Evolutionary conservation across 1,140 invertebrate genomes (phyloP).

Genomic region (Pinna nobilis): DNA sequence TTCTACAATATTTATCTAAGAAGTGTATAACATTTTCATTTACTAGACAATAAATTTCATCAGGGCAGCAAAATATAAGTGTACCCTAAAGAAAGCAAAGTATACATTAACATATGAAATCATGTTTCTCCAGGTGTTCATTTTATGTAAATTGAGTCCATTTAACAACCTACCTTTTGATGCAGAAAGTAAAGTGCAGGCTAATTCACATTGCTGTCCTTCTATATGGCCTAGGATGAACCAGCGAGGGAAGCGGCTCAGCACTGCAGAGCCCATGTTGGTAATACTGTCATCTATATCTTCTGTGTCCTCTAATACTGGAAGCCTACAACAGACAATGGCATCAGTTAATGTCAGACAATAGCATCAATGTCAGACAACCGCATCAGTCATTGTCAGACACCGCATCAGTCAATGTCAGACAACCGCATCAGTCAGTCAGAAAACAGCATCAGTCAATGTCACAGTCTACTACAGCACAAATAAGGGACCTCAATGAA

Average conservation of each 20-base stretch:
- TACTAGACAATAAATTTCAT: too few relatives aligned
- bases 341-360: conserved; percentile 1
- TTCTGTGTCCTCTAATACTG: conserved; percentile 86
- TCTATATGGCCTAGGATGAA: conserved; percentile 83
- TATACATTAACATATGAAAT: too few relatives aligned
- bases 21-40: too few relatives aligned
- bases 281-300: conserved; percentile 68
- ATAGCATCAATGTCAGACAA: neutral
- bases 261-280: conserved; percentile 75
- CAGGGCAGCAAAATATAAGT: too few relatives aligned
- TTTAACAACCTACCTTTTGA: conserved; percentile 79
- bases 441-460: too few relatives aligned
- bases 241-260: conserved; percentile 81
- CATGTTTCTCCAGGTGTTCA: too few relatives aligned
- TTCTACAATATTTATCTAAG: too few relatives aligned
- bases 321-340: conserved; percentile 79
- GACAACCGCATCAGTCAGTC: neutral
- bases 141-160: neutral
- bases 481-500: too few relatives aligned
- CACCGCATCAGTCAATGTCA: too few relatives aligned
- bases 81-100: too few relatives aligned
- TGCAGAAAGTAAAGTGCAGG: conserved; percentile 85
- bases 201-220: conserved; percentile 87
- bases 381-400: neutral
- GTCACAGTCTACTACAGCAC: too few relatives aligned